Evolutionary conservation across 2,113 vertebrate genomes (phyloP).

Genomic region (Connochaetes taurinus): DNA sequence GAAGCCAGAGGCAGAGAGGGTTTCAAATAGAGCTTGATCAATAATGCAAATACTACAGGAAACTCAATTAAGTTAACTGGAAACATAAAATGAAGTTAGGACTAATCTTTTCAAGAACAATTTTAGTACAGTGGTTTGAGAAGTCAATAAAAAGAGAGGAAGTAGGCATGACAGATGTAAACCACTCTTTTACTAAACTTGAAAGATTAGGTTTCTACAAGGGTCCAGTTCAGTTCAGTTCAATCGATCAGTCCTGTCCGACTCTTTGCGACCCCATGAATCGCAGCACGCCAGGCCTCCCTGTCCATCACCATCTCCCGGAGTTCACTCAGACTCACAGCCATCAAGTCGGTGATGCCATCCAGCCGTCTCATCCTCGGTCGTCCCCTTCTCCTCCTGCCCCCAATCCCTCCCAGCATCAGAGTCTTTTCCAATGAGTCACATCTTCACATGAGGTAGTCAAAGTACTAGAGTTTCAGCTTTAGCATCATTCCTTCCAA

Average conservation of each 20-base stretch:
- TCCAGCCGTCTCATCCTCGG: no score
- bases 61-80: neutral
- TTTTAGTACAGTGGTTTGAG: neutral
- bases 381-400: no score
- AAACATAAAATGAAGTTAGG: conserved; percentile 1
- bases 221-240: neutral
- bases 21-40: neutral
- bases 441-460: no score
- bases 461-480: no score
- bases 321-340: no score
- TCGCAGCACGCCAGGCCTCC: no score
- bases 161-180: neutral
- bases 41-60: neutral
- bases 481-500: no score
- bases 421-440: no score
- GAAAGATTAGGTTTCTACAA: neutral
- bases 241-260: no score
- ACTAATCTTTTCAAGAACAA: neutral
- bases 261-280: no score
- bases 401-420: no score
- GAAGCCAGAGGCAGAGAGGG: neutral
- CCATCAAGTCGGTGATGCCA: accelerated
- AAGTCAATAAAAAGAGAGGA: neutral
- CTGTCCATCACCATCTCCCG: no score
- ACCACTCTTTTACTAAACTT: neutral